Evolutionary conservation across 2,113 vertebrate species (phyloP), one percentile per base, ranked within the genome.

Genomic region (Antigone vipio): DNA sequence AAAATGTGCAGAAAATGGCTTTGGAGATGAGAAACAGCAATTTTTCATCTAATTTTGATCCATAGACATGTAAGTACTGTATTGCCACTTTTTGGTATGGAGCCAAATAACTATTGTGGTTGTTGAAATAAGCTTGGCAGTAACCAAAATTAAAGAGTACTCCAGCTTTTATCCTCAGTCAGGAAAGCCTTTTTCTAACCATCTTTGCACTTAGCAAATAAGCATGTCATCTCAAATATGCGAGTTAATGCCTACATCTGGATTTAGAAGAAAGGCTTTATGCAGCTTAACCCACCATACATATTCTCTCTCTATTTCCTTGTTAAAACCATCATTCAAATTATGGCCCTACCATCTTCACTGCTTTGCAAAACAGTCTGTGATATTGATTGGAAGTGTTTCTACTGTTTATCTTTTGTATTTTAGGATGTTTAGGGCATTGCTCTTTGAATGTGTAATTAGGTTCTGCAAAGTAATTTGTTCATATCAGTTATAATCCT

Each of bases 21-120:
- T 98, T 98, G 97, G 97, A 98, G 97, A 98, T 97, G 97, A 98
- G 97, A 97, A 98, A 97, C 78, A 95, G 98, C 95, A 97, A 98
- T 98, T 98, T 98, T 98, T 98, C 98, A 98, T 97, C 97, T 98
- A 97, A 98, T 98, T 98, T 98, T 98, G 97, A 98, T 98, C 98
- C 98, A 98, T 38, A 97, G 96, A 98, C 98, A 97, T 98, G 74
- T 97, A 98, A 98, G 95, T 96, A 98, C 96, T 96, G 90, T 94
- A 97, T 96, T 98, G 95, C 97, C 91, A 98, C 91, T 95, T 98
- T 96, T 97, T 98, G 98, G 96, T 96, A 92, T 14, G 15, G 83
- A 97, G 97, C 98, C 97, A 98, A 98, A 88, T 94, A 97, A 98
- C 98, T 97, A 98, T 96, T 98, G 97, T 95, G 97, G 97, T 85